A percentile compares a stretch with the other conserved stretches of the same genome.
Conservation (phyloP, 2,113 vertebrate species). For the Argyrosomus japonicus region DNA sequence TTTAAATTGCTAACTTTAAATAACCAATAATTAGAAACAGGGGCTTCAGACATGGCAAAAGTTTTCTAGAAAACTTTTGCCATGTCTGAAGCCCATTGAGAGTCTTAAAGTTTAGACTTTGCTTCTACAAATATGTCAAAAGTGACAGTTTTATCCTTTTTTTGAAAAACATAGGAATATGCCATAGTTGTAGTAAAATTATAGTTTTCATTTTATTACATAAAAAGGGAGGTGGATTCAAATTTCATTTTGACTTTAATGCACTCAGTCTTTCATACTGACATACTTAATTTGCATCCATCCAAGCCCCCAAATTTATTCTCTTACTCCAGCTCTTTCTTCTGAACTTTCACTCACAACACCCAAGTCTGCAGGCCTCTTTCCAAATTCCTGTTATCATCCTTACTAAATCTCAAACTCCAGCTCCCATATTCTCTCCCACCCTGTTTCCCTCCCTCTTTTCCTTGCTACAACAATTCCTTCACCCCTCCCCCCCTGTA, state of each 20-base stretch:
- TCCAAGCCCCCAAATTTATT: background rate
- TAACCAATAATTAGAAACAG: no score
- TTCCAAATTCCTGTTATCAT: conserved; percentile 42
- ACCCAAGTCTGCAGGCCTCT: conserved; percentile 21
- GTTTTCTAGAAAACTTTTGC: background rate
- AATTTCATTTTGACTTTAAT: background rate
- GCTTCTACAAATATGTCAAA: background rate
- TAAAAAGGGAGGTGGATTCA: background rate
- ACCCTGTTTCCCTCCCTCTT: background rate
- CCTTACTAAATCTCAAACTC: conserved; percentile 25
- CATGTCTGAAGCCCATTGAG: background rate
- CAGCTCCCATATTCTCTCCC: background rate
- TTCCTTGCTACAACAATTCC: background rate
- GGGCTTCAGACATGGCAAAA: no score
- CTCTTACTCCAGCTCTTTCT: conserved; percentile 1
- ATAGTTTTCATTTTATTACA: background rate
- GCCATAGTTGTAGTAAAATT: background rate
- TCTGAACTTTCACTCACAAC: background rate
- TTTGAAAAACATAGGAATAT: background rate
- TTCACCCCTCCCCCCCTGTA: background rate
- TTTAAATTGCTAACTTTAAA: no score
- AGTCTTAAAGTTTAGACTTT: background rate
- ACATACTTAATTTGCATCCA: background rate
- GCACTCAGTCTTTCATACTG: background rate
- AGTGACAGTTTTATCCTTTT: background rate